Percentiles rank a stretch among this genome's conserved stretches.
These are phyloP conservation scores for Drosophila rubida DNA, from an alignment of 2,888 invertebrate species.

Conservation along the genomic window DNA sequence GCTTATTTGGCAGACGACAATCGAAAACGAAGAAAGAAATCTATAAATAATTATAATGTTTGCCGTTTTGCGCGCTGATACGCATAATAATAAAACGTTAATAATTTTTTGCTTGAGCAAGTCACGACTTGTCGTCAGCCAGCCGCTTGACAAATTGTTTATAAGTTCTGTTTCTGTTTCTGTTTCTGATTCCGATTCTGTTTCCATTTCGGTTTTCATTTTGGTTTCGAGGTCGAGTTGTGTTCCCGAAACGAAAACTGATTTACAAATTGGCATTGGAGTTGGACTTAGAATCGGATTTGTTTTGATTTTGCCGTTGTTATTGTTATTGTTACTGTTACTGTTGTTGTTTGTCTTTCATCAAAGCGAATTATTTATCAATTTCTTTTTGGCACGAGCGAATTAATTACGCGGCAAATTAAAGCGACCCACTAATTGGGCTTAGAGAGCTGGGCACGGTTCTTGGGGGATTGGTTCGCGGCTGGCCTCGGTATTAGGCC, in stretches of 20 bases:
- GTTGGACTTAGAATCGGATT: constrained; percentile 5
- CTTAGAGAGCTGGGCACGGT: constrained; percentile 25
- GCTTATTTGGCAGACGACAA: background rate
- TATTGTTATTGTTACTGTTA: background rate
- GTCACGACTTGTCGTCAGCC: constrained; percentile 68
- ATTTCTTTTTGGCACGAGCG: constrained; percentile 40
- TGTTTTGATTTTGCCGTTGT: constrained; percentile 1
- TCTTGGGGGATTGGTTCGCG: constrained; percentile 39
- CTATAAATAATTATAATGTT: constrained; percentile 47
- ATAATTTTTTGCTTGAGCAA: constrained; percentile 40
- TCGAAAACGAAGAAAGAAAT: constrained; percentile 5
- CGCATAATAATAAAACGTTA: constrained; percentile 53
- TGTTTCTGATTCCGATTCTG: constrained; percentile 7
- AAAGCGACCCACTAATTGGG: constrained; percentile 53
- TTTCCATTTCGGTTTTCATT: constrained; percentile 14
- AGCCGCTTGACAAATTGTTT: constrained; percentile 61
- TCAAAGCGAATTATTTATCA: constrained; percentile 41
- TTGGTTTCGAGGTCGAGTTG: constrained; percentile 29
- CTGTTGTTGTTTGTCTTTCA: constrained; percentile 11
- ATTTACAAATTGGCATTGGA: constrained; percentile 58
- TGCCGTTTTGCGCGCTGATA: constrained; percentile 29
- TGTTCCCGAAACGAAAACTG: constrained; percentile 35
- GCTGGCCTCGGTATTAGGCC: constrained; percentile 12
- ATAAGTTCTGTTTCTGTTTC: background rate
- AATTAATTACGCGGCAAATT: constrained; percentile 44